phyloP scores from a whole-genome alignment of 2,113 vertebrate species.

The Sarotherodon lohbergeri region DNA sequence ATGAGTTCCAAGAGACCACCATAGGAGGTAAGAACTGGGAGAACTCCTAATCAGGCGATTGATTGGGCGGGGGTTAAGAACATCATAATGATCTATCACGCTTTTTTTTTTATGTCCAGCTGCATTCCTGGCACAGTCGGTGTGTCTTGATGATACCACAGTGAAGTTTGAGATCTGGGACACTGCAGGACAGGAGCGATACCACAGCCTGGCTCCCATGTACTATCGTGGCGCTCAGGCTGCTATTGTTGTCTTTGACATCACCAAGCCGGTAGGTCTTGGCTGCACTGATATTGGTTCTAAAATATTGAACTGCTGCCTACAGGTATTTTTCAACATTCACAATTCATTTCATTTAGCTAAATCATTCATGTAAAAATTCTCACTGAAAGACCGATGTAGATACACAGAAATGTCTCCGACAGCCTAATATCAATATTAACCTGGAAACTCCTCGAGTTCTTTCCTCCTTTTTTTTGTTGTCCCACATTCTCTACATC shows the following conservation, averaged over 20 bases:
- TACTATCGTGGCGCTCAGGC: conserved; percentile 83
- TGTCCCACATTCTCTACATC: neutral
- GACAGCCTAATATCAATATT: neutral
- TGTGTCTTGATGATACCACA: conserved; percentile 80
- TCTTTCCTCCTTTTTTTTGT: neutral
- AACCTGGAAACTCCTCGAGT: neutral
- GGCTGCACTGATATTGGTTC: neutral
- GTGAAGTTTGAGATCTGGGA: conserved; percentile 88
- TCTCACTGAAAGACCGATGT: neutral
- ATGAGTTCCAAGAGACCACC: conserved; percentile 83
- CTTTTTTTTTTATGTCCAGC: conserved; percentile 46
- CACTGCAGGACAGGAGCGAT: conserved; percentile 81
- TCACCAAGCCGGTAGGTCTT: conserved; percentile 76
- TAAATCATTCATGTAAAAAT: neutral
- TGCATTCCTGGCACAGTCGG: conserved; percentile 82
- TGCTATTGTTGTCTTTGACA: conserved; percentile 82
- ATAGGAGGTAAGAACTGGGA: conserved; percentile 73
- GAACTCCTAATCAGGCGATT: neutral
- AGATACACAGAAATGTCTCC: neutral
- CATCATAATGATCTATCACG: neutral
- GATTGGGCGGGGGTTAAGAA: neutral
- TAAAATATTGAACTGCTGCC: neutral
- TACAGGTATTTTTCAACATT: neutral
- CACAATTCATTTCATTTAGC: neutral
- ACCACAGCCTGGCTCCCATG: conserved; percentile 83